A percentile compares a stretch with the other conserved stretches of the same genome.
phyloP scores from a whole-genome alignment of 1,140 invertebrate species.

The Rhagoletis zephyria region DNA sequence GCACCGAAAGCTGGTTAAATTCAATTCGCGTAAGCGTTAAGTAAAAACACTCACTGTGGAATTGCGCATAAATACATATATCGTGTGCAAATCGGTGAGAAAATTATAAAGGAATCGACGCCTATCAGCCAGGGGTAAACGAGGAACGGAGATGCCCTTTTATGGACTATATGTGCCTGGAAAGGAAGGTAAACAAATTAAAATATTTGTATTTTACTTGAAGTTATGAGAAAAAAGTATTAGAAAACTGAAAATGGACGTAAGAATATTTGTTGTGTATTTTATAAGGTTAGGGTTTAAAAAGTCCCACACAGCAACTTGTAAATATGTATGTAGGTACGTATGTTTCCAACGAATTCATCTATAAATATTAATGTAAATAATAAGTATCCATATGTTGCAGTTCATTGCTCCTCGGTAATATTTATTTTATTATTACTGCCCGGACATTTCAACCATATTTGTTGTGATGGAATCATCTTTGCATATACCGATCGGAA shows the following conservation, averaged over 20 bases:
- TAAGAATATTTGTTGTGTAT: no score
- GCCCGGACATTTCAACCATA: background rate
- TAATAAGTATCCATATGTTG: background rate
- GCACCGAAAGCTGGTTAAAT: background rate
- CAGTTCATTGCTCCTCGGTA: background rate
- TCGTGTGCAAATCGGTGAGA: background rate
- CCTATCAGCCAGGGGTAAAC: background rate
- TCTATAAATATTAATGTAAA: no score
- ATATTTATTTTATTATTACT: no score
- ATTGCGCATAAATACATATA: background rate
- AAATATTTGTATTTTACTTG: background rate
- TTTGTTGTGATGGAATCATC: background rate
- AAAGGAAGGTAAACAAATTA: conserved; percentile 46
- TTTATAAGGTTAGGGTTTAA: no score
- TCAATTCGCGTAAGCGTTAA: background rate
- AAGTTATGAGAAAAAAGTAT: background rate
- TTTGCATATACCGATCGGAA: background rate
- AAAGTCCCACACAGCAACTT: no score
- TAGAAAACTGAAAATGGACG: background rate
- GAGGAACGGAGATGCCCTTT: conserved; percentile 19
- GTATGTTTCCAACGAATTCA: no score
- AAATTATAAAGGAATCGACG: background rate
- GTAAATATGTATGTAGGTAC: no score
- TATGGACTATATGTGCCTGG: conserved; percentile 34
- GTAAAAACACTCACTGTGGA: background rate